A percentile compares a stretch with the other conserved stretches of the same genome.
These are phyloP conservation scores for Rhinoptilus africanus DNA, from an alignment of 2,113 vertebrate genomes.

Conservation along the genomic window DNA sequence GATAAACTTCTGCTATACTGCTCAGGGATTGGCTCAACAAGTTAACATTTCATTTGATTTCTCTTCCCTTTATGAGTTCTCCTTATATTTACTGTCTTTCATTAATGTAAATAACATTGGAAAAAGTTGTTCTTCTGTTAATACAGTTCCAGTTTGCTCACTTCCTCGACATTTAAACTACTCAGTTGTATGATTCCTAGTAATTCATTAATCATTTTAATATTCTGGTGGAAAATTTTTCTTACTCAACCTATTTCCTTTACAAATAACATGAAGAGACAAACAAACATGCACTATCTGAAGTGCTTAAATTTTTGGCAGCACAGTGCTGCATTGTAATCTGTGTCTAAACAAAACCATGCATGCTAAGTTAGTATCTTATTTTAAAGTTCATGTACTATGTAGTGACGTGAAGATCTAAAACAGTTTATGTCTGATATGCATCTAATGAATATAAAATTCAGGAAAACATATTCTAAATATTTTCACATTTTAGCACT, in stretches of 20 bases:
- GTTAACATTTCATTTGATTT: not conserved
- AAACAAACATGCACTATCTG: not conserved
- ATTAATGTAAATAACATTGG: not conserved
- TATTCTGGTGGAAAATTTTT: not conserved
- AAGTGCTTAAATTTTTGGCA: not conserved
- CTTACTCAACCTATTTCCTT: not conserved
- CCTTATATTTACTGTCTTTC: not conserved
- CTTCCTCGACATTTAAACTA: not conserved
- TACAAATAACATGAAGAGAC: not conserved
- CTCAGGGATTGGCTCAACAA: not conserved
- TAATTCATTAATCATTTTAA: not conserved
- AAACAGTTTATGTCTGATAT: not conserved
- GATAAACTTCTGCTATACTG: not conserved
- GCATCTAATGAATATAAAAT: not conserved
- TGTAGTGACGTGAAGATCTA: not conserved
- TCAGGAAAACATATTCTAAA: not conserved
- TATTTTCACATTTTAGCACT: not conserved
- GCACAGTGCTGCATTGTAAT: not conserved
- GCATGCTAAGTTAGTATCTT: not conserved
- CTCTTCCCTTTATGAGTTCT: not conserved
- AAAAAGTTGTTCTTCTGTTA: not conserved
- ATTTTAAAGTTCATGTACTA: not conserved
- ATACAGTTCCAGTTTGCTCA: not conserved
- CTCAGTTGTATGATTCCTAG: not conserved
- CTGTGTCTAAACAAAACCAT: not conserved